Base-by-base conservation (phyloP, 2,113 vertebrate genomes). In the Petrocephalus zakoni region DNA sequence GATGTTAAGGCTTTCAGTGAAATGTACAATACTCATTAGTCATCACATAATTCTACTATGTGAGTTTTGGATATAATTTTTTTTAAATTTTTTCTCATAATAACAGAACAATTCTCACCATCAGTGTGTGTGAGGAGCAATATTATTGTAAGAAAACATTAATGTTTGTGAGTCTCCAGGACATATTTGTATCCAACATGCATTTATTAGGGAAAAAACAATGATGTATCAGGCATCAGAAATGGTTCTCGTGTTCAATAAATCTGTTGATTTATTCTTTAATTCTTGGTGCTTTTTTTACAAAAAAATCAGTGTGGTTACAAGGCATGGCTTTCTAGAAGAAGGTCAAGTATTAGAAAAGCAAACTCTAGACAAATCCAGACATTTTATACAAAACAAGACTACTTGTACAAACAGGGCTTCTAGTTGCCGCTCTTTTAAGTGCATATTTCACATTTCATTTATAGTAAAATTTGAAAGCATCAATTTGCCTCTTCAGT, bases 401-500 rank as follows among this genome's bases (percentile, higher is more conserved):
- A 19, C 34, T 19, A 42, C 17, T 37, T 19, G 34, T 78, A 78
- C 34, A 78, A 78, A 78, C 34, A 78, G 15, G 29, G 29, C 68
- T 75, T 75, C 68, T 37, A 37, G 15, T 19, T 42, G 37, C 13
- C 72, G 19, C 72, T 78, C 72, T 78, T 78, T 78, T 42, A 34
- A 78, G 34, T 15, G 68, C 13, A 75, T 34, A 75, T 75, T 75
- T 75, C 15, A 37, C 17, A 13, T 78, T 78, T 78, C 72, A 78
- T 78, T 78, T 29, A 78, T 19, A 78, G 42, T 78, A 78, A 78
- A 78, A 78, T 42, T 42, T 78, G 72, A 17, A 42, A 34, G 34
- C 72, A 42, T 29, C 72, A 78, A 42, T 78, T 78, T 78, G 17
- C 72, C 72, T 78, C 72, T 78, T 78, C 72, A 78, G 72, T 78